phyloP scores from a whole-genome alignment of 2,113 vertebrate genomes.

The Calypte anna region DNA sequence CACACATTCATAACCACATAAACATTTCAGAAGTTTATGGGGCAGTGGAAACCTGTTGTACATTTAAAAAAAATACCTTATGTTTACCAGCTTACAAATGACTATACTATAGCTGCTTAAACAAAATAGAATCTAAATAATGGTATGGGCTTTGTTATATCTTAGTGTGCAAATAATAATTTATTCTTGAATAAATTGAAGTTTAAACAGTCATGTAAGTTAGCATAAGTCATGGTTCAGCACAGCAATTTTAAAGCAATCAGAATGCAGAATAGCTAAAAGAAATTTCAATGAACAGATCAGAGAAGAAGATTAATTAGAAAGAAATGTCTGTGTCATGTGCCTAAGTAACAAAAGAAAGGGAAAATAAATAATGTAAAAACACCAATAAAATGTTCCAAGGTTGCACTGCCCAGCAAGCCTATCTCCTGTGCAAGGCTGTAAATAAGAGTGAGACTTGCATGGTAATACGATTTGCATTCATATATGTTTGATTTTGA shows the following conservation, averaged over 20 bases:
- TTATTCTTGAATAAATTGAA: not conserved
- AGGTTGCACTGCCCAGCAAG: not conserved
- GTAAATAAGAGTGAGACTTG: not conserved
- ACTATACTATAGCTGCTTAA: not conserved
- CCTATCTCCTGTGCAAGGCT: not conserved
- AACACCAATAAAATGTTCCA: not conserved
- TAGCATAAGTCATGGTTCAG: not conserved
- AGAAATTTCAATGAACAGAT: not conserved
- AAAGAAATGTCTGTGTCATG: not conserved
- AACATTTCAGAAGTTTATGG: not conserved
- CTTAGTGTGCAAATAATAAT: not conserved
- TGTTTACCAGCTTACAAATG: not conserved
- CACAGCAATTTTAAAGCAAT: not conserved
- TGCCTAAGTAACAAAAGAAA: not conserved
- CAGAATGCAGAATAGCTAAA: not conserved
- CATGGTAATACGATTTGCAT: not conserved
- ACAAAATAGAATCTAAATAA: not conserved
- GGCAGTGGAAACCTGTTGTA: not conserved
- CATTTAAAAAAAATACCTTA: not conserved
- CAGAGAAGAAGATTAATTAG: not conserved
- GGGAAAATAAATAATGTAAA: not conserved
- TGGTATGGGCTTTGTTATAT: not conserved
- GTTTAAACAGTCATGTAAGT: not conserved
- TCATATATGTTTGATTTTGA: not conserved
- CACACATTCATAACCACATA: not conserved